A percentile compares a stretch with the other conserved stretches of the same genome.
These are phyloP conservation scores for Streptopelia turtur DNA, from an alignment of 2,797 vertebrate genomes.

Conservation along the genomic window DNA sequence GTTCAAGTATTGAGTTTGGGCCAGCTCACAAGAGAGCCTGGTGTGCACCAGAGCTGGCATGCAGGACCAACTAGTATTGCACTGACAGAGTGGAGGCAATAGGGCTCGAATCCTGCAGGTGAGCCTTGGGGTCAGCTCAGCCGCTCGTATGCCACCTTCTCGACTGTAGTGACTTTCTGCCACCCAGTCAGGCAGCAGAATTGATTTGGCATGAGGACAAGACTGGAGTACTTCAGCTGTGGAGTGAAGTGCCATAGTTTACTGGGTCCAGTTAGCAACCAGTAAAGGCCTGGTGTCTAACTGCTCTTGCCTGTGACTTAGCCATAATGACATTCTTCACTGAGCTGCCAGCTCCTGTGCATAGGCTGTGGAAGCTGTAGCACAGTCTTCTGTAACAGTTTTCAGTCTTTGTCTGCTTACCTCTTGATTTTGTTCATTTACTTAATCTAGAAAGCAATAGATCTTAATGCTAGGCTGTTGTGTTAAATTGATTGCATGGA, in stretches of 20 bases:
- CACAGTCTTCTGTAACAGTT: accelerated
- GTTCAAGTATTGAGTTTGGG: background rate
- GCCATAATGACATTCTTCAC: background rate
- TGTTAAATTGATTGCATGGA: background rate
- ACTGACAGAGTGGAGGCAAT: accelerated
- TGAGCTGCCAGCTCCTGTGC: background rate
- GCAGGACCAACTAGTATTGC: background rate
- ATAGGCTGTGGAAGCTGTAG: background rate
- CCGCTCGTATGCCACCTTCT: background rate
- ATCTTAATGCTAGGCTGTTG: background rate
- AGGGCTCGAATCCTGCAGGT: background rate
- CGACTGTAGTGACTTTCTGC: accelerated
- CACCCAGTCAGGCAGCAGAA: background rate
- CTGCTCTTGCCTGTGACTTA: background rate
- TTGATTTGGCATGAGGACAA: background rate
- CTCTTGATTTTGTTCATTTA: background rate
- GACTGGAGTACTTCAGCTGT: background rate
- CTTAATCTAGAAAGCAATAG: background rate
- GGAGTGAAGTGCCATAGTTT: background rate
- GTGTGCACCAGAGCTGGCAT: background rate
- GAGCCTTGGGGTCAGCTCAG: background rate
- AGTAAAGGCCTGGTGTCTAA: background rate
- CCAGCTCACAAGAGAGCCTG: background rate
- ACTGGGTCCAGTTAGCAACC: background rate
- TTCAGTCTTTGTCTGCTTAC: background rate